Conservation (phyloP, 2,113 vertebrate species). For the Pipa parva region DNA sequence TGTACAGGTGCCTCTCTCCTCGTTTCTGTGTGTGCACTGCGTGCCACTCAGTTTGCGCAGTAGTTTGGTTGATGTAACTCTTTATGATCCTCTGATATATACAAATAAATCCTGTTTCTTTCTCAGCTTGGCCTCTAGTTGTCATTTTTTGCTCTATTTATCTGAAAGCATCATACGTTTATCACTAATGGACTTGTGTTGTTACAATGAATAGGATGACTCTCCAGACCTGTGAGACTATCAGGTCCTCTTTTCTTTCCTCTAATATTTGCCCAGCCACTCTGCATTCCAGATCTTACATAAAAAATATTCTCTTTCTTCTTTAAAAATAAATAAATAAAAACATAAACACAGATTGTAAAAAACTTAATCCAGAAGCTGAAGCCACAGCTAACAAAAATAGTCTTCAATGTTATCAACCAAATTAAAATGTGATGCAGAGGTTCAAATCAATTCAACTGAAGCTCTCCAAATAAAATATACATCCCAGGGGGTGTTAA, state of each 20-base stretch:
- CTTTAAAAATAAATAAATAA: too few species aligned
- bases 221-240: not conserved
- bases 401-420: too few species aligned
- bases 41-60: constrained; percentile 20
- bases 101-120: constrained; percentile 42
- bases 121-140: constrained; percentile 25
- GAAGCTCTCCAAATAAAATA: too few species aligned
- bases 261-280: constrained; percentile 23
- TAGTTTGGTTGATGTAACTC: constrained; percentile 39
- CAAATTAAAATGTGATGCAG: too few species aligned
- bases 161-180: not conserved
- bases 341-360: too few species aligned
- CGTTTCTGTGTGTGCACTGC: constrained; percentile 16
- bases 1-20: not conserved
- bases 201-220: not conserved
- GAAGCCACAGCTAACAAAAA: too few species aligned
- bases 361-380: too few species aligned
- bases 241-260: constrained; percentile 12
- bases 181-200: not conserved
- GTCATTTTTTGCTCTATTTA: not conserved
- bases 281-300: constrained; percentile 11
- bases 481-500: too few species aligned
- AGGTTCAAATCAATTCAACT: too few species aligned
- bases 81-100: constrained; percentile 41
- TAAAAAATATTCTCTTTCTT: too few species aligned